A percentile compares a stretch with the other conserved stretches of the same genome.
These are phyloP conservation scores for Tapera naevia DNA, from an alignment of 2,797 vertebrate species.

Conservation along the genomic window DNA sequence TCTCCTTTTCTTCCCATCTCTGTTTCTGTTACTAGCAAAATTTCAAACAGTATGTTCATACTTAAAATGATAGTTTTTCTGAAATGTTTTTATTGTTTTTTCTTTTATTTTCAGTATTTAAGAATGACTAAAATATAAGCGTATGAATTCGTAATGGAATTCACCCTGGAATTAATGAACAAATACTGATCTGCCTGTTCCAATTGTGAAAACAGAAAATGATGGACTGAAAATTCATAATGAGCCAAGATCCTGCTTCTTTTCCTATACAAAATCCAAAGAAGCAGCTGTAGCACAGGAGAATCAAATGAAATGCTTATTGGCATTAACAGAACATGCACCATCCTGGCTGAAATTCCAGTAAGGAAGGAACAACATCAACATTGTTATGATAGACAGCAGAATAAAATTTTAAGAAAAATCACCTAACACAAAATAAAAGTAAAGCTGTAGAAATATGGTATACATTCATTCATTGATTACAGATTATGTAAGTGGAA, in stretches of 20 bases:
- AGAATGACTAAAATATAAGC: neutral
- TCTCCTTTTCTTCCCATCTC: neutral
- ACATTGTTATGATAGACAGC: neutral
- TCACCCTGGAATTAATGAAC: neutral
- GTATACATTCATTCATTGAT: neutral
- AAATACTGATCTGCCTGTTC: neutral
- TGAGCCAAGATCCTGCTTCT: neutral
- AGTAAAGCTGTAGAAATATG: neutral
- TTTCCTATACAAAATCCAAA: neutral
- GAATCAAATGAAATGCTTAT: neutral
- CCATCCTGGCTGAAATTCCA: neutral
- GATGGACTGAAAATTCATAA: neutral
- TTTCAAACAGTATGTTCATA: neutral
- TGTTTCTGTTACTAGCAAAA: neutral
- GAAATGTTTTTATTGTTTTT: neutral
- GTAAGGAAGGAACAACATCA: neutral
- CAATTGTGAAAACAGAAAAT: neutral
- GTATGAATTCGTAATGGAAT: neutral
- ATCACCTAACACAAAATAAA: neutral
- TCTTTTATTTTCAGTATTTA: neutral
- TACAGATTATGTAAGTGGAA: neutral
- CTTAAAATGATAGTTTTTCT: neutral
- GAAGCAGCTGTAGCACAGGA: neutral
- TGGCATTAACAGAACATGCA: neutral
- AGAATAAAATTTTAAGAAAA: neutral